Evolutionary conservation across 2,888 invertebrate species (phyloP).

Genomic region (Synanthedon tipuliformis): DNA sequence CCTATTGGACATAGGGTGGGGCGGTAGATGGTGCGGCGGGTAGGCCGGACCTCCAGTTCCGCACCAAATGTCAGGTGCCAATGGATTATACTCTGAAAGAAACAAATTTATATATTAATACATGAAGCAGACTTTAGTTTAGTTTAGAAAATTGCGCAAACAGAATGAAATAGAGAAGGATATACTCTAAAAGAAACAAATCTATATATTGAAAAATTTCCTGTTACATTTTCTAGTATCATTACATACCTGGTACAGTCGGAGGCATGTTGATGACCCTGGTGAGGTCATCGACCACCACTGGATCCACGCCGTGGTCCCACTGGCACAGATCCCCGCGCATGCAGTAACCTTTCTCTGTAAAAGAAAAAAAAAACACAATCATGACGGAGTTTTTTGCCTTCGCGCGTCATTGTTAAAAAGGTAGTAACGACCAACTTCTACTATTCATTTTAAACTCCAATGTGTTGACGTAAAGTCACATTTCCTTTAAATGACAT

Average conservation of each 20-base stretch:
- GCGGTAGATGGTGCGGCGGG: slow-evolving; percentile 18
- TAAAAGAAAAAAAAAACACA: neutral
- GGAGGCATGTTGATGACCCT: slow-evolving; percentile 44
- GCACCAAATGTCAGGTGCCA: slow-evolving; percentile 79
- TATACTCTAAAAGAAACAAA: too few species aligned
- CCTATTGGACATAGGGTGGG: slow-evolving; percentile 20
- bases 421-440: too few species aligned
- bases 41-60: slow-evolving; percentile 23
- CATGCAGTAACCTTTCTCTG: slow-evolving; percentile 96
- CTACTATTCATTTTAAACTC: too few species aligned
- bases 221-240: neutral
- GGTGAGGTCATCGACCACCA: slow-evolving; percentile 86
- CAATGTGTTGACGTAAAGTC: too few species aligned
- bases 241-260: slow-evolving; percentile 39
- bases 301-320: slow-evolving; percentile 97
- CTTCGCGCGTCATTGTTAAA: too few species aligned
- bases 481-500: too few species aligned
- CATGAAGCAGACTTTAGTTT: too few species aligned
- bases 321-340: slow-evolving; percentile 96
- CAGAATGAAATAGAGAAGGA: too few species aligned
- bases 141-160: too few species aligned
- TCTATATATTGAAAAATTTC: too few species aligned
- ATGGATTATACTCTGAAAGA: slow-evolving; percentile 82
- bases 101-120: neutral
- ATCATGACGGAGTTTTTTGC: too few species aligned